Percentiles rank a stretch among this genome's conserved stretches.
phyloP scores from a whole-genome alignment of 1,140 invertebrate genomes.

The Patella vulgata region DNA sequence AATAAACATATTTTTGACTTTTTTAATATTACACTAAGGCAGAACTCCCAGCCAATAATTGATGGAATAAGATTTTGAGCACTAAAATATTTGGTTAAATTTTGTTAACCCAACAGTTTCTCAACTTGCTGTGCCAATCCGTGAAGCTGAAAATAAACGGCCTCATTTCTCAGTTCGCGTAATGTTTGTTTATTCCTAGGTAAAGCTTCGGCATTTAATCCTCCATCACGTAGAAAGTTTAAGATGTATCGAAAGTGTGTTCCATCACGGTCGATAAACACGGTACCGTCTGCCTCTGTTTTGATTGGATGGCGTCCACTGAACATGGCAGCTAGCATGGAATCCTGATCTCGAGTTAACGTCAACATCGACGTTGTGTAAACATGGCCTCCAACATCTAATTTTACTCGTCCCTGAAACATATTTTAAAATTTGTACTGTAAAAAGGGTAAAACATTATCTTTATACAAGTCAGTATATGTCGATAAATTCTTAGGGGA shows the following conservation, averaged over 20 bases:
- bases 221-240: constrained; percentile 57
- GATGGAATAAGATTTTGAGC: no score
- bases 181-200: constrained; percentile 48
- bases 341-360: constrained; percentile 55
- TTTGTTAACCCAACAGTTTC: constrained; percentile 28
- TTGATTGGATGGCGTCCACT: constrained; percentile 56
- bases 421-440: neutral
- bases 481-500: no score
- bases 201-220: constrained; percentile 43
- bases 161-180: constrained; percentile 53
- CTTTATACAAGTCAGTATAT: no score
- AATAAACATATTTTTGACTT: no score
- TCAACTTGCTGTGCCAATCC: constrained; percentile 52
- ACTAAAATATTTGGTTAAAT: no score
- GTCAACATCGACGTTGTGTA: constrained; percentile 59
- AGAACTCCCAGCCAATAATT: no score
- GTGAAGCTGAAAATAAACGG: constrained; percentile 51
- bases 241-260: constrained; percentile 61
- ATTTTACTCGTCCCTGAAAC: constrained; percentile 49
- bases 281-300: constrained; percentile 53
- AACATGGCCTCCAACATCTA: constrained; percentile 60
- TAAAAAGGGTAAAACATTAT: no score
- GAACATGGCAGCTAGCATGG: constrained; percentile 65
- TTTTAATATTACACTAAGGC: no score
- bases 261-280: constrained; percentile 62